Evolutionary conservation across 2,797 vertebrate species (phyloP).

Genomic region (Cynodonichthys magdalenae): DNA sequence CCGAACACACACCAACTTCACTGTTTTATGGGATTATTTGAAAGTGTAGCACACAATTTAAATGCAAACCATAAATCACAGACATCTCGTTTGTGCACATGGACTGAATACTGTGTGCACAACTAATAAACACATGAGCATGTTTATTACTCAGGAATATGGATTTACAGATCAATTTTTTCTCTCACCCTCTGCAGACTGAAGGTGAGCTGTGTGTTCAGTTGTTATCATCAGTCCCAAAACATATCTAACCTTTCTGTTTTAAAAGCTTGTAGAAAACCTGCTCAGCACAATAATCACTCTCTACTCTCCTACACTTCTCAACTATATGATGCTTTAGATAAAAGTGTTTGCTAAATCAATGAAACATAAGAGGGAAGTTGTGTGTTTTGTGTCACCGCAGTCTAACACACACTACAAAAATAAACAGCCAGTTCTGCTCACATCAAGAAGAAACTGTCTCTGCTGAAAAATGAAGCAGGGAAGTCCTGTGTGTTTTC

Average conservation of each 20-base stretch:
- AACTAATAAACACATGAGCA: background rate
- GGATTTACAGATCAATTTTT: background rate
- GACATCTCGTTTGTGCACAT: background rate
- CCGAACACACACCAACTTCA: background rate
- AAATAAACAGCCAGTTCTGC: background rate
- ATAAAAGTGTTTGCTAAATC: conserved; percentile 7
- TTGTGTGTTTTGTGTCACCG: conserved; percentile 4
- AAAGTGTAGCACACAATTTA: background rate
- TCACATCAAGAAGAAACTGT: background rate
- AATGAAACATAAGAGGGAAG: background rate
- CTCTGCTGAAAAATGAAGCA: background rate
- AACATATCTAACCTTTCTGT: background rate
- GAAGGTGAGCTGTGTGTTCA: background rate
- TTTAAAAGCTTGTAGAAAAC: background rate
- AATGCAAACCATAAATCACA: background rate
- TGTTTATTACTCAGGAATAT: background rate
- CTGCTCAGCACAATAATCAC: background rate
- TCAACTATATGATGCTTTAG: background rate
- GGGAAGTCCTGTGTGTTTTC: background rate
- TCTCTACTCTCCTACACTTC: background rate
- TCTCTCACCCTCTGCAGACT: background rate
- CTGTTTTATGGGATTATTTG: conserved; percentile 13
- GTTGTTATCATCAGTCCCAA: background rate
- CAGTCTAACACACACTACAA: background rate
- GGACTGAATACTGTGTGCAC: background rate